Base-by-base conservation (phyloP, 2,113 vertebrate genomes). In the Garra rufa region DNA sequence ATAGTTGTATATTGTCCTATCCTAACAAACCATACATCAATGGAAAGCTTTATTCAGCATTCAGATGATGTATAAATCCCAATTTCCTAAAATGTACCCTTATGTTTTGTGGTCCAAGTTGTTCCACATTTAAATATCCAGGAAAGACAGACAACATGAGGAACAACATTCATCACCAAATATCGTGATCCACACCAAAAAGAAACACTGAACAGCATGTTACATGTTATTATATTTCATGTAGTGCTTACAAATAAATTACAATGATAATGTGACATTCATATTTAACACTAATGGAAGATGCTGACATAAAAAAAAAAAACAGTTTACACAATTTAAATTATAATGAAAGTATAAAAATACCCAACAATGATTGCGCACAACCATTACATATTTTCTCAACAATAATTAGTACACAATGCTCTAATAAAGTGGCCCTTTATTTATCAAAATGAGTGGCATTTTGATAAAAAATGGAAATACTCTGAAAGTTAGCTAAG, bases 181-280 rank as follows among this genome's bases (percentile, higher is more conserved):
- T 43, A 26, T 71, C 52, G 19, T 2, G n/a, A 21, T 76, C 28
- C 76, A 81, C 44, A 52, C 8, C 1, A 8, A 55, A 46, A 78
- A 63, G 19, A 80, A 76, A 83, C 74, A 88, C 26, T 38, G 9
- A 48, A 71, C 6, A 63, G 79, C 21, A 34, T 46, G 65, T 79
- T 77, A 65, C 24, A 75, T 63, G 38, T 71, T 78, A 70, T 50
- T n/a, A 46, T 61, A 83, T 88, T 73, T 82, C 28, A 70, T 71
- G 61, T 70, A 48, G 24, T 81, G 65, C 69, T 86, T 83, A 86
- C 81, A 71, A 86, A 88, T 88, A 88, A 88, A 81, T 88, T 88
- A 88, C 59, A 81, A 65, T 67, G 73, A 83, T 79, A 80, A 88
- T 65, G 84, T 52, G 85, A 85, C 76, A 81, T 81, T 86, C 50